Evolutionary conservation across 2,888 invertebrate species (phyloP).

Genomic region (Thymelicus sylvestris): DNA sequence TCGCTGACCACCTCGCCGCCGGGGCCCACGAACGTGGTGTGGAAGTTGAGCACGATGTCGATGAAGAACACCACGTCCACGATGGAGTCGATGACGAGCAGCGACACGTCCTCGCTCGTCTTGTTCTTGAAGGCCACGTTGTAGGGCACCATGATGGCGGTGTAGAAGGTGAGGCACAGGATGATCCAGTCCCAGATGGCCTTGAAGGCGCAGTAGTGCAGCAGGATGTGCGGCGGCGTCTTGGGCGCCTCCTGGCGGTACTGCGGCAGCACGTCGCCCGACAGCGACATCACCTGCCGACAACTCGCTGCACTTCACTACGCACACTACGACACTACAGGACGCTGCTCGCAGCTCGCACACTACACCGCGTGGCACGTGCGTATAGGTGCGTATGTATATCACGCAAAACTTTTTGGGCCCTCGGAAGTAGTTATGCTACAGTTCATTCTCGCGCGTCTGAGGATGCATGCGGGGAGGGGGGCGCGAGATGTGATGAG

Average conservation of each 20-base stretch:
- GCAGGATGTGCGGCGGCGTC: slow-evolving; percentile 99
- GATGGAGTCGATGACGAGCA: slow-evolving; percentile 98
- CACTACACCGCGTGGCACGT: slow-evolving; percentile 1
- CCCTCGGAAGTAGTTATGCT: too few species aligned
- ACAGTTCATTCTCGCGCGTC: too few species aligned
- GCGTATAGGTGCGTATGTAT: neutral
- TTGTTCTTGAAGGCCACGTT: slow-evolving; percentile 99
- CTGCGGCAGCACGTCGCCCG: slow-evolving; percentile 98
- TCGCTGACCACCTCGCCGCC: slow-evolving; percentile 99
- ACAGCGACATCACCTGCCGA: slow-evolving; percentile 93
- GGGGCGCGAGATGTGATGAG: too few species aligned
- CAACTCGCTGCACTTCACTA: slow-evolving; percentile 36
- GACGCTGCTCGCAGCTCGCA: neutral
- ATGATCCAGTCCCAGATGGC: slow-evolving; percentile 99
- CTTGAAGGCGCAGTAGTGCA: slow-evolving; percentile 99
- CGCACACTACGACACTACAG: slow-evolving; percentile 18
- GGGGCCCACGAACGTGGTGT: slow-evolving; percentile 99
- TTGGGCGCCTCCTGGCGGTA: slow-evolving; percentile 99
- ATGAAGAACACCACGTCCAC: slow-evolving; percentile 99
- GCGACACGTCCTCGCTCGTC: slow-evolving; percentile 97
- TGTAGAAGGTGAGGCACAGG: slow-evolving; percentile 99
- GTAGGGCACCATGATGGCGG: slow-evolving; percentile 99
- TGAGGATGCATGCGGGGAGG: too few species aligned
- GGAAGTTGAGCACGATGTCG: slow-evolving; percentile 99
- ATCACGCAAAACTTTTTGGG: too few species aligned